phyloP scores from a whole-genome alignment of 2,797 vertebrate species.

The Halcyon chelicuti region DNA sequence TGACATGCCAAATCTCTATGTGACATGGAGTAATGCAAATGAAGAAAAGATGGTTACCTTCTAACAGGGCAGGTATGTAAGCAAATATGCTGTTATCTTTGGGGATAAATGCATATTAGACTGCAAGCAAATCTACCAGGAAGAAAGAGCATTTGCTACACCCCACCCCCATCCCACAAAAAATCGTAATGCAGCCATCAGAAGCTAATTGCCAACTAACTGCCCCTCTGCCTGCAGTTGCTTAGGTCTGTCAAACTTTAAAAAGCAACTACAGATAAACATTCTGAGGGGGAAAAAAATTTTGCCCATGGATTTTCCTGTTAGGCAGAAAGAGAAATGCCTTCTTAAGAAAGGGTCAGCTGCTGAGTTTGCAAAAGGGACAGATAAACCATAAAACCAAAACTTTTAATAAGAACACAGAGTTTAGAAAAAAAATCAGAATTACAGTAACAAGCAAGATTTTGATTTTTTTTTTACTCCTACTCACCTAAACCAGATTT shows the following conservation, averaged over 20 bases:
- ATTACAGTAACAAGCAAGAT: neutral
- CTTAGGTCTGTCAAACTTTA: neutral
- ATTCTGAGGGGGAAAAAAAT: neutral
- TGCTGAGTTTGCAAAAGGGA: neutral
- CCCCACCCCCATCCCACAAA: accelerated
- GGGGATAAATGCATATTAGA: neutral
- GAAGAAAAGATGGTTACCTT: neutral
- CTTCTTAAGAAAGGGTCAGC: neutral
- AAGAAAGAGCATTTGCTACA: neutral
- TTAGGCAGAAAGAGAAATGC: neutral
- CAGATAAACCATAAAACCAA: neutral
- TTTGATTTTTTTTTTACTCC: constrained; percentile 1
- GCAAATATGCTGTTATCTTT: neutral
- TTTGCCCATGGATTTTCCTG: neutral
- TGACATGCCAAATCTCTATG: neutral
- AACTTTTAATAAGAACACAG: neutral
- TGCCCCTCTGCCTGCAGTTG: constrained; percentile 1
- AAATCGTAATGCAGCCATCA: neutral
- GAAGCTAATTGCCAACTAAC: constrained; percentile 16
- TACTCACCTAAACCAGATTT: constrained; percentile 88
- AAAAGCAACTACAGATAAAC: constrained; percentile 7
- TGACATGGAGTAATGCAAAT: neutral
- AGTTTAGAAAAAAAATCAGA: neutral
- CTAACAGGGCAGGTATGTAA: neutral
- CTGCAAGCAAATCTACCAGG: neutral